Percentiles rank a stretch among this genome's conserved stretches.
Conservation (phyloP, 2,113 vertebrate species). For the Tragelaphus buxtoni region DNA sequence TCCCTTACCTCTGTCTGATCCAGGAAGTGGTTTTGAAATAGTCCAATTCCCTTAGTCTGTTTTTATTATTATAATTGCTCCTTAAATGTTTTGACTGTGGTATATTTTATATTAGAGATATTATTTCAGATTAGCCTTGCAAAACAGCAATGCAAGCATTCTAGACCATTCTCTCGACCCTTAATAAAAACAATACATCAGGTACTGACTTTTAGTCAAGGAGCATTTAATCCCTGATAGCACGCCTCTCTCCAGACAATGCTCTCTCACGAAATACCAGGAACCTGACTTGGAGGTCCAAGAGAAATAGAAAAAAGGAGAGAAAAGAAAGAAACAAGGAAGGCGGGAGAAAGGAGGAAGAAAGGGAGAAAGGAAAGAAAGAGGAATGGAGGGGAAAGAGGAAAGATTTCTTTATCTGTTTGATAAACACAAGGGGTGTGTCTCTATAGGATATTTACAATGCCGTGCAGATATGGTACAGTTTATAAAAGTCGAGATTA, state of each 20-base stretch:
- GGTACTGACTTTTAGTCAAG: conserved; percentile 27
- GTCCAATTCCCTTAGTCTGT: neutral
- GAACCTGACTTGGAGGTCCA: neutral
- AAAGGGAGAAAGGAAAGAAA: neutral
- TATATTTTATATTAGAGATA: conserved; percentile 19
- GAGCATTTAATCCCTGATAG: neutral
- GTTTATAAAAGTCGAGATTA: neutral
- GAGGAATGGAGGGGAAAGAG: too few relatives aligned
- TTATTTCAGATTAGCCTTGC: conserved; percentile 39
- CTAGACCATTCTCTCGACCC: neutral
- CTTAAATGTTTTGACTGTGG: conserved; percentile 44
- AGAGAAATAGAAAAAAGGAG: neutral
- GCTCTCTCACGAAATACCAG: neutral
- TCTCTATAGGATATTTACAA: neutral
- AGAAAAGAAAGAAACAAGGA: neutral
- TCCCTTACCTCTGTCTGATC: neutral
- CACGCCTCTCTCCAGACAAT: neutral
- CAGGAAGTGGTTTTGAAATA: neutral
- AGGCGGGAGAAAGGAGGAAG: neutral
- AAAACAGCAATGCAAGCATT: neutral
- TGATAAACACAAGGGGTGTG: neutral
- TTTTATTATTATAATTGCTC: conserved; percentile 24
- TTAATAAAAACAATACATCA: conserved; percentile 66
- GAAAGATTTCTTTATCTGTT: neutral
- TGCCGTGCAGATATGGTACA: fast-evolving